Base-by-base conservation (phyloP, 2,888 invertebrate genomes). In the Anodontia alba region DNA sequence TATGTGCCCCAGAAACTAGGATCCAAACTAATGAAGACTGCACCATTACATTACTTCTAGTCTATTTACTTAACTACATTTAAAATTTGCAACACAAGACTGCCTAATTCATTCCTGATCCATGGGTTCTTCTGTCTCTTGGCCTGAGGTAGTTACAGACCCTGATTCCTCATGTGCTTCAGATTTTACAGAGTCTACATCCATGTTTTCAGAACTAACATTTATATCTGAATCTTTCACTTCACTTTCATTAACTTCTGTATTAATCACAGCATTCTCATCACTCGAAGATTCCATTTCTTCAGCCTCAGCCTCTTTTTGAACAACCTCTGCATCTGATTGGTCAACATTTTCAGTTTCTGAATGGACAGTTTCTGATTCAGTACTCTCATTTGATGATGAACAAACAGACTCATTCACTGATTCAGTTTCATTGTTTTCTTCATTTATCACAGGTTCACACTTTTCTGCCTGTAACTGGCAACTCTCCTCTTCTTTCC, bases 111-210 rank as follows among this genome's bases (percentile, higher is more conserved):
- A 79, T 26, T 75, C 79, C 36, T 79, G 79, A 8, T 79, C 79
- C 79, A 79, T 79, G 10, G 79, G 79, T 71, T 79, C 79, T 73
- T 29, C 31, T n/a, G 23, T 23, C 36, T 23, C 49, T 31, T 70
- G 70, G 10, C 62, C n/a, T 36, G 29, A 43, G 20, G 69, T 69
- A 42, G 54, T 57, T 29, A 29, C 20, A n/a, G 42, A 20, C 43
- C 29, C 69, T 8, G 20, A 31, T 38, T 57, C 43, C 31, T 38
- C 38, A 36, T 29, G 42, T 42, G 17, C 33, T 43, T 70, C 69
- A 38, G 54, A 70, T 43, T 38, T 62, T 62, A 20, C 62, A 26
- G 43, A 17, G 17, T 38, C 31, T 20, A 70, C 62, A 26, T 43
- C 69, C 62, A 57, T 76, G 15, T 20, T 12, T 31, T 26, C 75